A percentile compares a stretch with the other conserved stretches of the same genome.
Conservation (phyloP, 2,113 vertebrate genomes). For the Ursus arctos region DNA sequence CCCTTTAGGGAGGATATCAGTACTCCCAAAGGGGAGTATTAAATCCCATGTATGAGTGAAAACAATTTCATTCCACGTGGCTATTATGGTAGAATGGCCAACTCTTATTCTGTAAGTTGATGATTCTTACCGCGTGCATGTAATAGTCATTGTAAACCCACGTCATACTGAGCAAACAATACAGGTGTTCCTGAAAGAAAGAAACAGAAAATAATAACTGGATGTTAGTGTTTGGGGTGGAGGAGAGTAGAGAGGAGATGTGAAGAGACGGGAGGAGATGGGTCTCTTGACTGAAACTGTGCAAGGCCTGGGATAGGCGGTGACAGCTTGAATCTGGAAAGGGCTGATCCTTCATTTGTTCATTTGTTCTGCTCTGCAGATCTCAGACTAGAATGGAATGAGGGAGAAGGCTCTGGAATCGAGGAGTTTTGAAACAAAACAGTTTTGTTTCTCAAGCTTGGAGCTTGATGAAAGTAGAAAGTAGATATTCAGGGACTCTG, state of each 20-base stretch:
- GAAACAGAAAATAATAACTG: not conserved
- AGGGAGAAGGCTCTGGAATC: not conserved
- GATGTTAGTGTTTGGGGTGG: not conserved
- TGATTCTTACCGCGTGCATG: not conserved
- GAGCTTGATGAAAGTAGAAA: not conserved
- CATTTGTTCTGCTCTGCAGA: not conserved
- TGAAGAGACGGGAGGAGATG: not conserved
- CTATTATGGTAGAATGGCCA: not conserved
- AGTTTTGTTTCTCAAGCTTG: not conserved
- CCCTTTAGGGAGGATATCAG: not conserved
- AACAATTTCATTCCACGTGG: not conserved
- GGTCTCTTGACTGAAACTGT: not conserved
- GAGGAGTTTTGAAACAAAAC: not conserved
- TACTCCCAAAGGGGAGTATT: not conserved
- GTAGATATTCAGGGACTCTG: not conserved
- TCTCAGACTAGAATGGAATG: not conserved
- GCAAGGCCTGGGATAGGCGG: rapidly evolving
- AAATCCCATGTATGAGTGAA: not conserved
- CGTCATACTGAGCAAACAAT: not conserved
- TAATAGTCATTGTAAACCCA: not conserved
- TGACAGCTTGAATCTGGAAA: not conserved
- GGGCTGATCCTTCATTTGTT: not conserved
- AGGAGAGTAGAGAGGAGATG: not conserved
- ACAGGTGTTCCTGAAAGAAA: not conserved
- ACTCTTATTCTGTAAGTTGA: not conserved